Evolutionary conservation across 2,888 invertebrate species (phyloP), one percentile per base, ranked within the genome.

Genomic region (Frankliniella intonsa): DNA sequence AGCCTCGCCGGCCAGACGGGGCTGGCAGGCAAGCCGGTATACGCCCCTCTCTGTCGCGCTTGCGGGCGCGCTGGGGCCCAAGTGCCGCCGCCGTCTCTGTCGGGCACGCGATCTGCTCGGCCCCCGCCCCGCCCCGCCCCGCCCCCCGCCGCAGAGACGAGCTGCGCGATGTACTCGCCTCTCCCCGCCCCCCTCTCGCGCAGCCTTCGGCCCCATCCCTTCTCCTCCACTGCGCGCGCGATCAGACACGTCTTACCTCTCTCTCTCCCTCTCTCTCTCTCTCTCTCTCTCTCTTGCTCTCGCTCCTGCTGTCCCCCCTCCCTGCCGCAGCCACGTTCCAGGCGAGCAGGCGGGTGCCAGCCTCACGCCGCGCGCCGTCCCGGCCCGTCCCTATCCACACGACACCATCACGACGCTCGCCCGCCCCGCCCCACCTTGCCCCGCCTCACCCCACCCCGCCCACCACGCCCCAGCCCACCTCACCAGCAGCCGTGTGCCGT

Each of bases 91-190:
- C 62, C 62, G 8, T 62, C 62, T 62, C 62, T 22, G 69, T 76
- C 69, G 22, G 69, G 69, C 69, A 76, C 69, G 69, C 69, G 69
- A 76, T 76, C 62, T 38, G 38, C 38, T n/a, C 62, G 62, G 25
- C 69, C 69, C 69, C 69, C 65, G 9, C 65, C n/a, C n/a, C 65
- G 9, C 65, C 65, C 69, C 69, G n/a, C 69, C 69, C 22, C 55
- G 55, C 55, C 55, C 55, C 25, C 62, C 62, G 17, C 69, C 62
- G 62, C n/a, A 38, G 38, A 38, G 38, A 38, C 38, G 62, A 19
- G 62, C 62, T 19, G 62, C n/a, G 62, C 62, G 62, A 62, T 62
- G 62, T 62, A 17, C 62, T 17, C 62, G 19, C 17, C 62, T n/a
- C 62, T 0, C 62, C 17, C 62, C 62, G 5, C 62, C 1, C 62